These are phyloP conservation scores for Thera obeliscata DNA, from an alignment of 2,888 invertebrate genomes.

Conservation along the genomic window DNA sequence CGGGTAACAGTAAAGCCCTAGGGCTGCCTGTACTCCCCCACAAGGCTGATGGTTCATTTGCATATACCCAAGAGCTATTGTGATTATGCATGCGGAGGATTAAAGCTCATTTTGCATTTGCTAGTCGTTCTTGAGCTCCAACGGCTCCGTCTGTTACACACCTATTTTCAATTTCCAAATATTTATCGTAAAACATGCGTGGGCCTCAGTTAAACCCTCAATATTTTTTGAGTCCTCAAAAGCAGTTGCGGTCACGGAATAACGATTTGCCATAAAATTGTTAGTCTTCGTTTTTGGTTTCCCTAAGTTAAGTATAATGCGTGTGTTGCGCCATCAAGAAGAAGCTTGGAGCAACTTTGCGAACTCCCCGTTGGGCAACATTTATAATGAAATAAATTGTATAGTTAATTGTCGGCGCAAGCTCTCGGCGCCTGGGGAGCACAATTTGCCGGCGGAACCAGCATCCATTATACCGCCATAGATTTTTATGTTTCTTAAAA, in stretches of 20 bases:
- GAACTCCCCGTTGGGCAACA: conserved; percentile 67
- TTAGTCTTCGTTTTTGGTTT: conserved; percentile 28
- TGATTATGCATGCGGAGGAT: conserved; percentile 35
- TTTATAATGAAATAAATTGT: conserved; percentile 78
- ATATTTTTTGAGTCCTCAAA: conserved; percentile 9
- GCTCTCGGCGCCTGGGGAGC: conserved; percentile 66
- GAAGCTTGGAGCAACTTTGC: conserved; percentile 51
- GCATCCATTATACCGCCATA: conserved; percentile 62
- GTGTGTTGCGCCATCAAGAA: conserved; percentile 34
- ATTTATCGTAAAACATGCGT: not conserved
- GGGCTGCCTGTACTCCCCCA: conserved; percentile 46
- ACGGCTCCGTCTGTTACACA: too few relatives aligned
- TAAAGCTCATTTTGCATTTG: conserved; percentile 26
- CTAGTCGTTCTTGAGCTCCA: conserved; percentile 3
- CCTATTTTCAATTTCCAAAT: not conserved
- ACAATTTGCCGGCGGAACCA: conserved; percentile 58
- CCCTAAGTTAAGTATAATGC: conserved; percentile 28
- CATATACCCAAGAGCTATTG: conserved; percentile 50
- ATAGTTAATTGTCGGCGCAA: conserved; percentile 73
- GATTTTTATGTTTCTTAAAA: conserved; percentile 61
- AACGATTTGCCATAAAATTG: conserved; percentile 24
- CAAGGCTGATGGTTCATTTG: conserved; percentile 48
- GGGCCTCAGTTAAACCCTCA: not conserved
- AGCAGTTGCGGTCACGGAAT: conserved; percentile 25
- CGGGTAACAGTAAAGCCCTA: conserved; percentile 46